Base-by-base conservation (phyloP, 2,888 invertebrate species). In the Arrhopalites spinosus region DNA sequence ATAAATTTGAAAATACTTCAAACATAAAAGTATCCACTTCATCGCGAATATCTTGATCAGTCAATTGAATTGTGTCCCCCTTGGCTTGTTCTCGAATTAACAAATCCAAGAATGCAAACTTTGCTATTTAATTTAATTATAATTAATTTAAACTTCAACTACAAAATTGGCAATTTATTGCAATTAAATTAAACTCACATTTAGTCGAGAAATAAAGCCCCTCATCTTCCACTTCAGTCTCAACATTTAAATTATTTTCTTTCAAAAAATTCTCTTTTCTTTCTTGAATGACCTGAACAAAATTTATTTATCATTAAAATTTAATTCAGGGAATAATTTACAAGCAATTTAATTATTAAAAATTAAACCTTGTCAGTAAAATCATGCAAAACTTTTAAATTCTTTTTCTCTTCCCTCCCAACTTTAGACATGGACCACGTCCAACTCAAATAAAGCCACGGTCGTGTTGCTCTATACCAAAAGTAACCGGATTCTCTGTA, bases 21-120 rank as follows among this genome's bases (percentile, higher is more conserved):
- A 84, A 84, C 94, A 94, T 94, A 75, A 94, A 93, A 0, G 83
- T 84, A 64, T 83, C 83, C 13, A 82, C 82, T 87, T 94, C 92
- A 85, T 94, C 93, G 85, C 92, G 93, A 79, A 94, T 92, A 86
- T 94, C 93, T 80, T 90, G 89, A 80, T 93, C 93, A 63, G 89
- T 90, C 79, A 93, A 90, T 3, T 56, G 23, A 25, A 3, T 43
- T 1, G 23, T n/a, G 13, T 92, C 84, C 45, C n/a, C n/a, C n/a
- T n/a, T n/a, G n/a, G n/a, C n/a, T n/a, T n/a, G n/a, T n/a, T n/a
- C 91, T 78, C 86, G 86, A 25, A 89, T 84, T 11, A 89, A 83
- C 78, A 88, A 83, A 83, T 89, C 89, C 43, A 88, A 84, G 82
- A 88, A 88, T 0, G 88, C 88, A 43, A 86, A 81, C n/a, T 74